Evolutionary conservation across 1,140 invertebrate genomes (phyloP).

Genomic region (Tetramorium simillimum): DNA sequence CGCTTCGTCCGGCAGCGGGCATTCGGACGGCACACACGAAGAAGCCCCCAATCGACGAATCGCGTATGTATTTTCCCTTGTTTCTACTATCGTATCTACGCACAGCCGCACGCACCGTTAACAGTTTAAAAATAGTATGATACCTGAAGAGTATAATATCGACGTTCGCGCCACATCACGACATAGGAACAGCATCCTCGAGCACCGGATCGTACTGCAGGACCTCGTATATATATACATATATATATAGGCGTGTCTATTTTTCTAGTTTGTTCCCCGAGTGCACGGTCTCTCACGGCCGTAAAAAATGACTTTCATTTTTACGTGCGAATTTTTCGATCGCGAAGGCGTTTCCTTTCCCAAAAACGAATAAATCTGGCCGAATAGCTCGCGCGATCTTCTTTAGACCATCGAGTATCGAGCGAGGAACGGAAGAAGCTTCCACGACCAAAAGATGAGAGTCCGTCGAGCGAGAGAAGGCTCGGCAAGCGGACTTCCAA

Average conservation of each 20-base stretch:
- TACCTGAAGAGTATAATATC: slow-evolving; percentile 23
- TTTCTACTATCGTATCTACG: slow-evolving; percentile 57
- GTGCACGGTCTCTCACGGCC: neutral
- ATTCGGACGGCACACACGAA: neutral
- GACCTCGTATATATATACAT: slow-evolving; percentile 2
- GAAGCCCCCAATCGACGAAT: slow-evolving; percentile 4
- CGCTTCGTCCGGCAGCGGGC: neutral
- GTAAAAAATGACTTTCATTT: slow-evolving; percentile 4
- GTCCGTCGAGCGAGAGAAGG: slow-evolving; percentile 34
- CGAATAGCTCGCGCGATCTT: slow-evolving; percentile 8
- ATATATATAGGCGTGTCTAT: slow-evolving; percentile 71
- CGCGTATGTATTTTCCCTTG: slow-evolving; percentile 42
- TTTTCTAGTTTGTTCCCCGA: slow-evolving; percentile 67
- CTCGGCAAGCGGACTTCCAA: slow-evolving; percentile 39
- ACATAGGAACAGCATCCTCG: slow-evolving; percentile 43
- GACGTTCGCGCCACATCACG: slow-evolving; percentile 14
- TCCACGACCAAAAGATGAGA: neutral
- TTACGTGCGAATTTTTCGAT: slow-evolving; percentile 1
- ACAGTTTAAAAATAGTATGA: slow-evolving; percentile 21
- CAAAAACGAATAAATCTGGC: slow-evolving; percentile 3
- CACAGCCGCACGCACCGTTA: slow-evolving; percentile 62
- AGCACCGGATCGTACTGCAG: slow-evolving; percentile 64
- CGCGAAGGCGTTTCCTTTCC: neutral
- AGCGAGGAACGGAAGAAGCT: slow-evolving; percentile 16
- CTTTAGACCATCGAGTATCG: neutral